Conservation (phyloP, 2,113 vertebrate genomes). For the Prionailurus viverrinus region DNA sequence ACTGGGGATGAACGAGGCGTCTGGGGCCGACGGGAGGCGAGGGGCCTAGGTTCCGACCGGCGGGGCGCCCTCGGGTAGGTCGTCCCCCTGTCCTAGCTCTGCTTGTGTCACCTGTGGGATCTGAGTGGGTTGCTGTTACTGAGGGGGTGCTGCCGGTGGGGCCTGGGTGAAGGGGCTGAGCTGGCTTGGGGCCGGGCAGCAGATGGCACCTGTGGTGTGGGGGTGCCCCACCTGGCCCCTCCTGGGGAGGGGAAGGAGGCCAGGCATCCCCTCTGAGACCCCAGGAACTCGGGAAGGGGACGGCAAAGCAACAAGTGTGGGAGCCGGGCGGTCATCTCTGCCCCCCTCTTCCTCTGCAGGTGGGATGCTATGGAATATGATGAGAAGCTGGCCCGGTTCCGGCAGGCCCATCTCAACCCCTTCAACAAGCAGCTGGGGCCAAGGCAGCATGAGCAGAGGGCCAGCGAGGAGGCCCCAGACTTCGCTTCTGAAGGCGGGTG, state of each 20-base stretch:
- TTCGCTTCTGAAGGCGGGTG: slow-evolving; percentile 88
- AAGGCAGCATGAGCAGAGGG: slow-evolving; percentile 84
- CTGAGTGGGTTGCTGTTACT: not conserved
- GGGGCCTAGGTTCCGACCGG: not conserved
- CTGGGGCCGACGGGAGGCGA: too few relatives aligned
- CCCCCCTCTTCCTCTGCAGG: slow-evolving; percentile 52
- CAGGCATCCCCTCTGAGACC: not conserved
- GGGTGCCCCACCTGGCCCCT: rapidly evolving
- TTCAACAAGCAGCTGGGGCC: slow-evolving; percentile 90
- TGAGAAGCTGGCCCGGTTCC: slow-evolving; percentile 95
- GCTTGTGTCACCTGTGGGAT: too few relatives aligned
- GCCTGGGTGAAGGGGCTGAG: too few relatives aligned
- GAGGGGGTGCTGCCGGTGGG: not conserved
- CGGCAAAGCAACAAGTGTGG: rapidly evolving
- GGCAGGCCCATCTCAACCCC: slow-evolving; percentile 97
- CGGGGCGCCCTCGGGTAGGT: not conserved
- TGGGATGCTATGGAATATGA: slow-evolving; percentile 93
- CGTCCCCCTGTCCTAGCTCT: not conserved
- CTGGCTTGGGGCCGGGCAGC: not conserved
- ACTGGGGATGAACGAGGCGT: too few relatives aligned
- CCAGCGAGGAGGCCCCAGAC: slow-evolving; percentile 77
- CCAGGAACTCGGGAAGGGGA: not conserved
- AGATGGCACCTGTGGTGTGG: not conserved
- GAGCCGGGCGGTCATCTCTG: not conserved
- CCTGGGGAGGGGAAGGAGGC: not conserved